phyloP scores from a whole-genome alignment of 2,113 vertebrate species.

The Myotis yumanensis region DNA sequence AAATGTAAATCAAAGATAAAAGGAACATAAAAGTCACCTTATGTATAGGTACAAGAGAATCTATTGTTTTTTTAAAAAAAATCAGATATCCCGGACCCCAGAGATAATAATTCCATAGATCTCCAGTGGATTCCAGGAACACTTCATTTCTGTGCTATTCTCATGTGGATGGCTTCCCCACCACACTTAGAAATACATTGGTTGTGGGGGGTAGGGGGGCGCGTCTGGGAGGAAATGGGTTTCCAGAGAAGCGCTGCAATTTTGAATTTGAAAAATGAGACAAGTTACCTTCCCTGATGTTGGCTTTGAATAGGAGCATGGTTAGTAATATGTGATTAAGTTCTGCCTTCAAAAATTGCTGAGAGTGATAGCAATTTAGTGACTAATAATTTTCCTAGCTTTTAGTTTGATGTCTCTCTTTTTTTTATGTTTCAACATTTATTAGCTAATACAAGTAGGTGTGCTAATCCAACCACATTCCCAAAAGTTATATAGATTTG shows the following conservation, averaged over 20 bases:
- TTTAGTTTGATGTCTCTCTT: slow-evolving; percentile 2
- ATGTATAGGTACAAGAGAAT: not conserved
- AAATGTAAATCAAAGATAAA: slow-evolving; percentile 51
- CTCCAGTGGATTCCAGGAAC: not conserved
- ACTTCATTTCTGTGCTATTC: not conserved
- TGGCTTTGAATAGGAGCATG: not conserved
- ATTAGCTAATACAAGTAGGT: no score
- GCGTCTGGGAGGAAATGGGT: not conserved
- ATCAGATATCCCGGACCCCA: not conserved
- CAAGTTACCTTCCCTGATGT: not conserved
- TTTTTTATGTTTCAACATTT: no score
- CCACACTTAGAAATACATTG: not conserved
- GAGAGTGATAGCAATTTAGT: not conserved
- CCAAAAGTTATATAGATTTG: not conserved
- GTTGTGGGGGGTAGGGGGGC: no score
- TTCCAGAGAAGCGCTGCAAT: not conserved
- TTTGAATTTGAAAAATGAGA: slow-evolving; percentile 22
- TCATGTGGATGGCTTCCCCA: accelerated
- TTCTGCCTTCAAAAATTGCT: slow-evolving; percentile 40
- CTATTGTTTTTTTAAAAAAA: not conserved
- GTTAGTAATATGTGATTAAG: slow-evolving; percentile 2
- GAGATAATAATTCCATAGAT: not conserved
- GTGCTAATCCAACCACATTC: no score
- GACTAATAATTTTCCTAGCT: slow-evolving; percentile 9
- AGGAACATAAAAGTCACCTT: slow-evolving; percentile 10